These are phyloP conservation scores for honey bee (Apis mellifera) DNA, from an alignment of 1,140 invertebrate genomes.

Conservation along the genomic window Amel_HAv3.1 CM009945.2:7390501-7391000, in stretches of 20 bases:
- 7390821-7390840: slow-evolving; percentile 44
- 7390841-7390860: slow-evolving; percentile 44
- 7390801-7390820: slow-evolving; percentile 44
- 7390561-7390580: slow-evolving; percentile 30
- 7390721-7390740: slow-evolving; percentile 42
- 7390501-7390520: slow-evolving; percentile 52
- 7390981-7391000: slow-evolving; percentile 53
- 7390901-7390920: slow-evolving; percentile 41
- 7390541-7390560: background rate
- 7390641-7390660: slow-evolving; percentile 59
- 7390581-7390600: slow-evolving; percentile 59
- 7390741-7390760: slow-evolving; percentile 27
- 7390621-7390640: slow-evolving; percentile 65
- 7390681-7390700: slow-evolving; percentile 30
- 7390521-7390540: background rate
- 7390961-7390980: slow-evolving; percentile 9
- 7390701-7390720: slow-evolving; percentile 22
- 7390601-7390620: slow-evolving; percentile 64
- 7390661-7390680: slow-evolving; percentile 62
- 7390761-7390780: background rate
- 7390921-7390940: slow-evolving; percentile 27
- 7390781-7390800: slow-evolving; percentile 32
- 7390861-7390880: slow-evolving; percentile 36
- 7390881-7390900: slow-evolving; percentile 47
- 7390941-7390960: background rate